Percentiles rank a stretch among this genome's conserved stretches.
phyloP scores from a whole-genome alignment of 2,888 invertebrate species.

The Eudemis profundana region DNA sequence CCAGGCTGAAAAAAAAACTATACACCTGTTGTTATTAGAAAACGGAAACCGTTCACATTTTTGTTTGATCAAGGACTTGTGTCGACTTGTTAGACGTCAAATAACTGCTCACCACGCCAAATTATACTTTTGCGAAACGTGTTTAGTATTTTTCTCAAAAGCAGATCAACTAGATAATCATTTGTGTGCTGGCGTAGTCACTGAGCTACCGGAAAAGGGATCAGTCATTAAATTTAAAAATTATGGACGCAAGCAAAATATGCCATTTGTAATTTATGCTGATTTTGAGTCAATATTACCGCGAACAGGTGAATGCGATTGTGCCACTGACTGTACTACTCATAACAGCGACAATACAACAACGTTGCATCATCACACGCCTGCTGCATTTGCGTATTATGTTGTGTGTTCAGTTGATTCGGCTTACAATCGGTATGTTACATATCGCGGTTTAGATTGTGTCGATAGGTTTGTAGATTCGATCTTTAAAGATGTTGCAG shows the following conservation, averaged over 20 bases:
- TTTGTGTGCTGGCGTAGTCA: conserved; percentile 25
- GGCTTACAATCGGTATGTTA: conserved; percentile 18
- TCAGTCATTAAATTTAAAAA: conserved; percentile 39
- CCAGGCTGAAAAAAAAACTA: conserved; percentile 8
- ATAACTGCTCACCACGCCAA: conserved; percentile 3
- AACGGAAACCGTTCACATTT: conserved; percentile 8
- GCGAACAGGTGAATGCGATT: conserved; percentile 12
- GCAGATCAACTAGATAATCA: conserved; percentile 22
- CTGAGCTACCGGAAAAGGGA: conserved; percentile 33
- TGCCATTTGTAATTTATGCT: conserved; percentile 6
- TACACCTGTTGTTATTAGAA: conserved; percentile 13
- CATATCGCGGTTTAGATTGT: conserved; percentile 27
- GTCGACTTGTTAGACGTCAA: background rate
- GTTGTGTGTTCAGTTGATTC: conserved; percentile 1
- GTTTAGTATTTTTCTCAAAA: conserved; percentile 29
- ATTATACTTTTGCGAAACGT: conserved; percentile 21
- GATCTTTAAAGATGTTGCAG: conserved; percentile 15
- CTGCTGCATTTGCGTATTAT: conserved; percentile 29
- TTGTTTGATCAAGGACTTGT: conserved; percentile 7
- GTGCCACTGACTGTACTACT: background rate
- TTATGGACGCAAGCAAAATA: conserved; percentile 42
- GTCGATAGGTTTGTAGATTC: conserved; percentile 19
- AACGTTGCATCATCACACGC: conserved; percentile 9
- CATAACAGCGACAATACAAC: background rate
- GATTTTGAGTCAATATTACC: conserved; percentile 38